Evolutionary conservation across 2,797 vertebrate species (phyloP).

Genomic region (Centropyge bicolor): DNA sequence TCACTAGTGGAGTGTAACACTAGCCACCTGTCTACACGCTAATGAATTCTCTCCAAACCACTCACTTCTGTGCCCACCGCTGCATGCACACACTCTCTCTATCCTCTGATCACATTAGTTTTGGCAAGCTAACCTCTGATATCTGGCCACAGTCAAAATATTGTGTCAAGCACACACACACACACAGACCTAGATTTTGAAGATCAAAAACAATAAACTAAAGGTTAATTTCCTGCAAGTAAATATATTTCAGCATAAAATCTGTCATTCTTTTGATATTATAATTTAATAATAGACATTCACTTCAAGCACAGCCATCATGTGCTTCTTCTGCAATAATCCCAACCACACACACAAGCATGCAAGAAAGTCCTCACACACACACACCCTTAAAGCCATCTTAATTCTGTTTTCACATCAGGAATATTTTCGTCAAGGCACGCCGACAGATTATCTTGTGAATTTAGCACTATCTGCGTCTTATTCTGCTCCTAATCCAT

Average conservation of each 20-base stretch:
- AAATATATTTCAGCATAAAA: not conserved
- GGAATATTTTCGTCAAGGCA: slow-evolving; percentile 65
- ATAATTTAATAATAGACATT: not conserved
- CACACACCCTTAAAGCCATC: not conserved
- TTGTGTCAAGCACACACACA: slow-evolving; percentile 29
- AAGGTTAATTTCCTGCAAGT: not conserved
- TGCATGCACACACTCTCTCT: slow-evolving; percentile 48
- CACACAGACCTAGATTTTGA: not conserved
- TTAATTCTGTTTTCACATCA: slow-evolving; percentile 73
- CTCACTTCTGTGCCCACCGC: slow-evolving; percentile 70
- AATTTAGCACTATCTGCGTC: slow-evolving; percentile 80
- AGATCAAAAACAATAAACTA: not conserved
- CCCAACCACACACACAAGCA: slow-evolving; percentile 5
- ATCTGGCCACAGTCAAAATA: slow-evolving; percentile 40
- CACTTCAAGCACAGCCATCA: slow-evolving; percentile 5
- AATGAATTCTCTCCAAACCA: slow-evolving; percentile 87
- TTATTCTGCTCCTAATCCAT: slow-evolving; percentile 81
- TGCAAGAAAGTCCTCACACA: not conserved
- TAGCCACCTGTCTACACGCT: slow-evolving; percentile 85
- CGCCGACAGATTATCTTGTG: slow-evolving; percentile 73
- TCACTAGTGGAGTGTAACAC: slow-evolving; percentile 82
- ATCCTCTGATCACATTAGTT: slow-evolving; percentile 72
- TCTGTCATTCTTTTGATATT: slow-evolving; percentile 4
- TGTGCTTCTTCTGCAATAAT: slow-evolving; percentile 33
- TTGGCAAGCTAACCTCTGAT: slow-evolving; percentile 47